Evolutionary conservation across 2,888 invertebrate genomes (phyloP), one percentile per base, ranked within the genome.

Genomic region (Marronus borbonicus): DNA sequence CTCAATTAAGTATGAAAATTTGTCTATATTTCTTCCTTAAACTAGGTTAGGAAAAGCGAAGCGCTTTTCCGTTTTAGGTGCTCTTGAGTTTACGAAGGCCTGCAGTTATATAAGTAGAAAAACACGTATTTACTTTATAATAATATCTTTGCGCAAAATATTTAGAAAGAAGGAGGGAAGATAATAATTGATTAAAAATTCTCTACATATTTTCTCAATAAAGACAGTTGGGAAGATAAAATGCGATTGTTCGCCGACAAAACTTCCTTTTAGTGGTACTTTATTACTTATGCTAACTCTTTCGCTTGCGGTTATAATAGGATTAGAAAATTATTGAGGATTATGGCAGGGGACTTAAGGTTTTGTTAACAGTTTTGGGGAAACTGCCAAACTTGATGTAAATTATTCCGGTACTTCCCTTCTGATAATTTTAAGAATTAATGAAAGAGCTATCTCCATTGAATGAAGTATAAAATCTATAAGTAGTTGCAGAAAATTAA

Each of bases 251-350:
- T 70, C 31, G 52, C 14, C 20, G 7, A 36, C 39, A 20, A 55
- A 70, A 36, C 55, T 55, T 70, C 31, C 52, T 36, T 28, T 36
- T 36, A 31, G 39, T 55, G 28, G 8, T 70, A 70, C 55, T 70
- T 70, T 55, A 69, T 69, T 52, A 69, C 69, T 69, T 52, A 70
- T 70, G 20, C 55, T 36, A 55, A 36, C 36, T 70, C 55, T 55
- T 20, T 36, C 10, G 36, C 17, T 17, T 36, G 14, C 17, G 20
- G 55, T 10, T 24, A 4, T 70, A 70, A 70, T 70, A 70, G 70
- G 70, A 70, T 70, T 70, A 70, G 58, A 70, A 58, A 58, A 70
- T 70, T 70, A 70, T 55, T 58, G 70, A 55, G 17, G 55, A 55
- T 70, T 70, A 70, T 36, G 36, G 10, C 55, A 4, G 36, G 36